A percentile compares a stretch with the other conserved stretches of the same genome.
Conservation (phyloP, 2,888 invertebrate species). For the Alentia gelatinosa region DNA sequence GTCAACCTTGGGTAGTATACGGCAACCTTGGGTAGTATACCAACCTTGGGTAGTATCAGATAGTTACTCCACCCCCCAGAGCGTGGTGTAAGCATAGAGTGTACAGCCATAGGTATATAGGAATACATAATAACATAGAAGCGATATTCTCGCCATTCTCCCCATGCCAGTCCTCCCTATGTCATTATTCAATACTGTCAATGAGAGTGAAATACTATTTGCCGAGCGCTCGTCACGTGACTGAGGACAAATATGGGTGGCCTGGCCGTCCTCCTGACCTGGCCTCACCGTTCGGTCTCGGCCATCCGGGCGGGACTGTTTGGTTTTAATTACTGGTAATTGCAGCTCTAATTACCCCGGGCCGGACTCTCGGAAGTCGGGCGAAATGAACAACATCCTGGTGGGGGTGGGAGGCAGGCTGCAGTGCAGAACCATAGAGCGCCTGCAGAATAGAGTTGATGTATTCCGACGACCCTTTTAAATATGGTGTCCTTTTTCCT, state of each 20-base stretch:
- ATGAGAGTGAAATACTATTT: background rate
- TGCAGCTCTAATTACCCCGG: background rate
- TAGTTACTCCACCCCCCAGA: too few relatives aligned
- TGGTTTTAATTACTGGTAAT: background rate
- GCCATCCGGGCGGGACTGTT: background rate
- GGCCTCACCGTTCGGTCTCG: too few relatives aligned
- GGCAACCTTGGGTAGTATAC: too few relatives aligned
- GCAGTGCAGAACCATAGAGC: background rate
- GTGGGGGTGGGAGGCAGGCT: background rate
- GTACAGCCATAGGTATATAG: too few relatives aligned
- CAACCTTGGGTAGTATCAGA: too few relatives aligned
- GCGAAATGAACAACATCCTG: constrained; percentile 4
- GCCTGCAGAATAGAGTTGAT: background rate
- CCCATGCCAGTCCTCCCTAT: too few relatives aligned
- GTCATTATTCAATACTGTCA: background rate
- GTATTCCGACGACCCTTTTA: too few relatives aligned
- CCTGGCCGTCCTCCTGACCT: background rate
- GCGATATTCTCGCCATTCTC: too few relatives aligned
- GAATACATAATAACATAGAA: too few relatives aligned
- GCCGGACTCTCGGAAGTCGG: background rate
- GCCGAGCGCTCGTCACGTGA: background rate
- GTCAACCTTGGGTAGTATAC: too few relatives aligned
- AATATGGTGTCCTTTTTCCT: too few relatives aligned
- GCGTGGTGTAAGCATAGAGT: too few relatives aligned
- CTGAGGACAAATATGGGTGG: background rate